Evolutionary conservation across 2,888 invertebrate species (phyloP).

Genomic region (Nymphalis urticae): DNA sequence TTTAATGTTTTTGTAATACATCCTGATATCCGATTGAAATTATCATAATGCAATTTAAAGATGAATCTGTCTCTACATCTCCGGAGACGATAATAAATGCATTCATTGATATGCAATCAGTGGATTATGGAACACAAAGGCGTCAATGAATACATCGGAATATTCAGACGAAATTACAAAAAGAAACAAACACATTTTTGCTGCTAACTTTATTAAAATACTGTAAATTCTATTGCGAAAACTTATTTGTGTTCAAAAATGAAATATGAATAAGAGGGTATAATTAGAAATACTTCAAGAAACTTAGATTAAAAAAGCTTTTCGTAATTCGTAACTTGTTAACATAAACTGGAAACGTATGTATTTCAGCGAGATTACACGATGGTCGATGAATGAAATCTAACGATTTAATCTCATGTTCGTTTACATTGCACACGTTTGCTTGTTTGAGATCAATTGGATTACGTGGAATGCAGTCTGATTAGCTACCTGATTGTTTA

Average conservation of each 20-base stretch:
- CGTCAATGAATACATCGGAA: constrained; percentile 4
- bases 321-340: too few species aligned
- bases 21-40: not conserved
- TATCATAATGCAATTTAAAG: constrained; percentile 1
- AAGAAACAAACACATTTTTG: too few species aligned
- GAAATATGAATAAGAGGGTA: too few species aligned
- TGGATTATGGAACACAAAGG: constrained; percentile 12
- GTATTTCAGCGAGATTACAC: not conserved
- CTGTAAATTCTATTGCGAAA: not conserved
- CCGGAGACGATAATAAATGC: constrained; percentile 2
- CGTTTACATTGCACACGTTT: constrained; percentile 24
- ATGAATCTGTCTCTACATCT: not conserved
- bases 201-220: not conserved
- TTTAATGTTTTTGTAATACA: not conserved
- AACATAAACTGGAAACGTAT: not conserved
- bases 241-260: not conserved
- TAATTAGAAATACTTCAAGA: too few species aligned
- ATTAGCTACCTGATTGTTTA: constrained; percentile 31
- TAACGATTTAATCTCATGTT: constrained; percentile 22
- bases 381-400: constrained; percentile 8
- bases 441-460: constrained; percentile 15
- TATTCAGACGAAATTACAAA: not conserved
- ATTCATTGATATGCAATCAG: constrained; percentile 19
- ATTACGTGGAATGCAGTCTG: constrained; percentile 27
- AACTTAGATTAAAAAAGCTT: too few species aligned